A percentile compares a stretch with the other conserved stretches of the same genome.
Evolutionary conservation across 2,797 vertebrate species (phyloP).

Genomic region (Arctocebus calabarensis): DNA sequence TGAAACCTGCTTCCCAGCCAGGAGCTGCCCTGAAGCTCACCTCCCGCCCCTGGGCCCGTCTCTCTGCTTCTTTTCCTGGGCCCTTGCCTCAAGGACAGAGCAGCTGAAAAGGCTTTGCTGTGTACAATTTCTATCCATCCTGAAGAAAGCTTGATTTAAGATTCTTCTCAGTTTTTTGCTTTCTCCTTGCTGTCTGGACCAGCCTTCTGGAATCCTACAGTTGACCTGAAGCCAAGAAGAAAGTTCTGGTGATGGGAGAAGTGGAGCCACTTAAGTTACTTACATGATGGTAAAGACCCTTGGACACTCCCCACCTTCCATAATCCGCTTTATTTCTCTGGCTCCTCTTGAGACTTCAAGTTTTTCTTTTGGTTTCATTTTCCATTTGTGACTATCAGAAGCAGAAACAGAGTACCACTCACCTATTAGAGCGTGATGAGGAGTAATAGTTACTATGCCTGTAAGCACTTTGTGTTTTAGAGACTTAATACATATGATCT

Average conservation of each 20-base stretch:
- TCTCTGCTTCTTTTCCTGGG: neutral
- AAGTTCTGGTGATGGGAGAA: constrained; percentile 58
- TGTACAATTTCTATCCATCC: neutral
- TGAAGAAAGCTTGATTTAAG: constrained; percentile 57
- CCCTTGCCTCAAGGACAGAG: constrained; percentile 44
- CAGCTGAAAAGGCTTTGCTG: constrained; percentile 10
- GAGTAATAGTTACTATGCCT: neutral
- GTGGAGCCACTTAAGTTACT: constrained; percentile 62
- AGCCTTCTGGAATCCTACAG: constrained; percentile 59
- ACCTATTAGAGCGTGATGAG: neutral
- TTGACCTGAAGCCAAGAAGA: constrained; percentile 63
- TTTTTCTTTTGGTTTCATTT: constrained; percentile 58
- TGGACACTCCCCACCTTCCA: constrained; percentile 3
- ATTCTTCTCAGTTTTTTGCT: constrained; percentile 63
- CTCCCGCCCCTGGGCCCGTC: neutral
- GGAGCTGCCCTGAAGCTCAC: neutral
- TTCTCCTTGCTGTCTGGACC: constrained; percentile 55
- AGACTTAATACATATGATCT: neutral
- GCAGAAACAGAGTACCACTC: constrained; percentile 18
- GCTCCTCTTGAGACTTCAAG: constrained; percentile 30
- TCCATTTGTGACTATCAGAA: constrained; percentile 32
- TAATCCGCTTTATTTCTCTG: constrained; percentile 33
- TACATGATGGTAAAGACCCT: constrained; percentile 50
- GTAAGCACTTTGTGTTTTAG: neutral
- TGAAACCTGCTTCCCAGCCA: neutral